Base-by-base conservation (phyloP, 2,113 vertebrate species). In the Fukomys damarensis region DNA sequence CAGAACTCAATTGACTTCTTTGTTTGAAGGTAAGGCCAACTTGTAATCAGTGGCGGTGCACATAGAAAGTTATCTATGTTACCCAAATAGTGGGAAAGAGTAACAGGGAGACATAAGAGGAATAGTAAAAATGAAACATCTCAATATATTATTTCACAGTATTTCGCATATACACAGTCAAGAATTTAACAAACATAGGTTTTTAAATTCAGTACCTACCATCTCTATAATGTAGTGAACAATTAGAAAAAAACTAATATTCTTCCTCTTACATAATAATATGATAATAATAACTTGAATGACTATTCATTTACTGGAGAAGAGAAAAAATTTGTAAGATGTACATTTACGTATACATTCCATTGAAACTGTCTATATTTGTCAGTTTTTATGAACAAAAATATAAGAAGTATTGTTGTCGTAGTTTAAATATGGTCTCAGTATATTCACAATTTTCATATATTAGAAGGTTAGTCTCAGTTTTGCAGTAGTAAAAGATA, bases 81-180 rank as follows among this genome's bases (percentile, higher is more conserved):
- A 1, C 8, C 38, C 17, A 7, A 66, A 66, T 59, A 66, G 46
- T 52, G 56, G 59, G 28, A 85, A 74, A 86, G 38, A 7, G 43
- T 63, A 85, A 66, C 72, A 17, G 11, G 58, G 65, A 86, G 2
- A 93, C 85, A 46, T 19, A 81, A 85, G 54, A 92, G 20, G 66
- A 22, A 5, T 32, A 66, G 28, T 80, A 59, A 30, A 93, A 74
- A 76, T 86, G 30, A 81, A 89, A 63, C 9, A 66, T 81, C 7
- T 58, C 63, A 86, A 56, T 93, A 68, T 79, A 91, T 59, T 77
- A 95, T 19, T 49, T 92, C n/a, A 77, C 52, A 68, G 28, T 94
- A 86, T 68, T 77, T 92, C 30, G 79, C 59, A 68, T 58, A 35
- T 0, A 68, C 22, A 41, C 59, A 66, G 0, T 8, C 17, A 90